These are phyloP conservation scores for Chromobotia macracanthus DNA, from an alignment of 2,797 vertebrate genomes.

Conservation along the genomic window DNA sequence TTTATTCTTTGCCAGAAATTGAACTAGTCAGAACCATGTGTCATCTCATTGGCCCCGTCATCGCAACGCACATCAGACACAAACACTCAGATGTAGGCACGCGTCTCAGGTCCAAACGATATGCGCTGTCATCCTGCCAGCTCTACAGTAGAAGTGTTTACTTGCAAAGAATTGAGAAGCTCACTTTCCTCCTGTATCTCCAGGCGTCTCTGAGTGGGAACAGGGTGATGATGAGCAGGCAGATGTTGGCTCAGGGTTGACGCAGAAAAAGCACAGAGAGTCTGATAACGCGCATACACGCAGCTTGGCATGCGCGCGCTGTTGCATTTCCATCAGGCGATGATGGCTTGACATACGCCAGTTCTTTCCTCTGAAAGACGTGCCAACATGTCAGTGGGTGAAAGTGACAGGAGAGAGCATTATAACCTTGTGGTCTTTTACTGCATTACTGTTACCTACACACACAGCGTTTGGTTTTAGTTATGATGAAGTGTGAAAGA, in stretches of 20 bases:
- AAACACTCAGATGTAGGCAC: slow-evolving; percentile 30
- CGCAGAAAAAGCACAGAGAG: background rate
- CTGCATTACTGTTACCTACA: background rate
- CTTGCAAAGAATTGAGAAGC: slow-evolving; percentile 40
- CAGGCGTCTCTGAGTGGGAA: background rate
- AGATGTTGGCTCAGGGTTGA: slow-evolving; percentile 45
- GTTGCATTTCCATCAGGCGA: slow-evolving; percentile 62
- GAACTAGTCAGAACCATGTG: slow-evolving; percentile 69
- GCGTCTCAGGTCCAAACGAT: slow-evolving; percentile 53
- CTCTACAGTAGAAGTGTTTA: slow-evolving; percentile 68
- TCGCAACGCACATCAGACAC: slow-evolving; percentile 50
- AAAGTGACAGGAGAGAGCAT: slow-evolving; percentile 13
- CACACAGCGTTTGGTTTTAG: background rate
- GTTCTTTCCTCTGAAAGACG: slow-evolving; percentile 56
- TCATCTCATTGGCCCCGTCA: slow-evolving; percentile 62
- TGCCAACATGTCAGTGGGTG: slow-evolving; percentile 45
- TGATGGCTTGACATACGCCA: slow-evolving; percentile 68
- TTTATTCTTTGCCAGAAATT: slow-evolving; percentile 64
- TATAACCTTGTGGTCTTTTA: slow-evolving; percentile 28
- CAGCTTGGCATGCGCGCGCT: slow-evolving; percentile 42
- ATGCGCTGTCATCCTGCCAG: slow-evolving; percentile 64
- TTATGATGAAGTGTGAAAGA: background rate
- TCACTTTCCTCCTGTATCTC: background rate
- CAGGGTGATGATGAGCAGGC: slow-evolving; percentile 29
- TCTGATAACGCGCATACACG: slow-evolving; percentile 39